Evolutionary conservation across 30 jellyfish, hydroid and myxozoan species (phyloP).

Genomic region (Pelagia noctiluca): DNA sequence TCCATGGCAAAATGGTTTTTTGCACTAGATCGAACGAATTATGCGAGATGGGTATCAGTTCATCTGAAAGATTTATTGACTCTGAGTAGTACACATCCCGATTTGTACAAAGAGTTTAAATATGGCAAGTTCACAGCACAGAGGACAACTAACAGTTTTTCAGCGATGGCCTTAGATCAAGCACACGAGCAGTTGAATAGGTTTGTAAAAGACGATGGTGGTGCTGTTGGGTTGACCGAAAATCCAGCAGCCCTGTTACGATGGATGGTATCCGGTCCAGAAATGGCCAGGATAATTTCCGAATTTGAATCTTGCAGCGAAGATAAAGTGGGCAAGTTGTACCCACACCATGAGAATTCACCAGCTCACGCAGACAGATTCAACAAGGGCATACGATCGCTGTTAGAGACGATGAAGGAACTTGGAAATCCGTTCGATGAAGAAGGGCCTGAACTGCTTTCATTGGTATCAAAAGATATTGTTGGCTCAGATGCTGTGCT

Average conservation of each 20-base stretch:
- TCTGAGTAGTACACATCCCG: constrained; percentile 11
- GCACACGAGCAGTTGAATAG: constrained; percentile 49
- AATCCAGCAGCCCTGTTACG: constrained; percentile 36
- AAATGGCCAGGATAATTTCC: constrained; percentile 19
- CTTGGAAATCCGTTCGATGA: constrained; percentile 33
- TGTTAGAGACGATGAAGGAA: not conserved
- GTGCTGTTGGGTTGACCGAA: constrained; percentile 57
- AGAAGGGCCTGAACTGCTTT: constrained; percentile 21
- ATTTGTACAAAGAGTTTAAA: constrained; percentile 1
- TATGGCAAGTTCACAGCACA: constrained; percentile 30
- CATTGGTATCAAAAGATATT: not conserved
- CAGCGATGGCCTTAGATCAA: constrained; percentile 48
- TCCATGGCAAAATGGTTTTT: constrained; percentile 44
- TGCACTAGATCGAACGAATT: constrained; percentile 42
- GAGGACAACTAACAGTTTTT: constrained; percentile 17
- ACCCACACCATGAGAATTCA: constrained; percentile 24
- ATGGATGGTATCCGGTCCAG: constrained; percentile 68
- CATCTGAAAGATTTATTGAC: constrained; percentile 32
- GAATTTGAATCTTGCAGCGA: not conserved
- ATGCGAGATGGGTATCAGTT: constrained; percentile 44
- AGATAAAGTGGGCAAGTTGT: not conserved
- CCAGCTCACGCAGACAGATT: not conserved
- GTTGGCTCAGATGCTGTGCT: not conserved
- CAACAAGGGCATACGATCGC: not conserved
- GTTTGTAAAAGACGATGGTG: constrained; percentile 57